A percentile compares a stretch with the other conserved stretches of the same genome.
These are phyloP conservation scores for Eufriesea mexicana DNA, from an alignment of 1,140 invertebrate species.

Conservation along the genomic window DNA sequence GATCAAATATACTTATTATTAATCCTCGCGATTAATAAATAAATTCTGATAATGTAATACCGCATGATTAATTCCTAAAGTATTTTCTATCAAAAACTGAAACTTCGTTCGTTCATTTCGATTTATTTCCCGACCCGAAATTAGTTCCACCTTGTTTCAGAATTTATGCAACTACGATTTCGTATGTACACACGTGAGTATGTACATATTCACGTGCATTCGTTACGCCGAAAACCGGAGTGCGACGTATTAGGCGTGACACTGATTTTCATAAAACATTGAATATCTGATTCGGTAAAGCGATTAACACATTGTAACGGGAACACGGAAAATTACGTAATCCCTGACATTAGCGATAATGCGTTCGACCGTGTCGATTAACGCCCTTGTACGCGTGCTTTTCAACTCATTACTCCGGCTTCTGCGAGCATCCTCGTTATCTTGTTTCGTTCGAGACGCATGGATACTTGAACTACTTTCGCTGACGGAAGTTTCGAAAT, in stretches of 20 bases:
- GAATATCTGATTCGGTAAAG: conserved; percentile 27
- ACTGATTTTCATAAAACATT: conserved; percentile 39
- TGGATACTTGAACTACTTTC: background rate
- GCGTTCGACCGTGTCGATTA: conserved; percentile 43
- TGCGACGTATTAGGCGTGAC: background rate
- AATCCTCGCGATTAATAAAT: too few species aligned
- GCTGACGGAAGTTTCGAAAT: background rate
- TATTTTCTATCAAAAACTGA: too few species aligned
- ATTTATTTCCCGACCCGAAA: too few species aligned
- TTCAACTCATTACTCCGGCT: background rate
- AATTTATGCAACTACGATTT: too few species aligned
- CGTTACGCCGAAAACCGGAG: background rate
- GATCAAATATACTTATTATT: too few species aligned
- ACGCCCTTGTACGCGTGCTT: conserved; percentile 10
- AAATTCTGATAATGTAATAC: too few species aligned
- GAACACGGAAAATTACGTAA: conserved; percentile 39
- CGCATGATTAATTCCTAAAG: too few species aligned
- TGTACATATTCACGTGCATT: background rate
- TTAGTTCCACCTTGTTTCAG: too few species aligned
- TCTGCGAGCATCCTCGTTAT: background rate
- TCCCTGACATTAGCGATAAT: conserved; percentile 42
- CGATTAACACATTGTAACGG: conserved; percentile 31
- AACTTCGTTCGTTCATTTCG: too few species aligned
- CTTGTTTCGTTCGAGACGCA: background rate
- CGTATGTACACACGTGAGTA: too few species aligned